Evolutionary conservation across 1,140 invertebrate species (phyloP).

Genomic region (Drosophila lacertosa): DNA sequence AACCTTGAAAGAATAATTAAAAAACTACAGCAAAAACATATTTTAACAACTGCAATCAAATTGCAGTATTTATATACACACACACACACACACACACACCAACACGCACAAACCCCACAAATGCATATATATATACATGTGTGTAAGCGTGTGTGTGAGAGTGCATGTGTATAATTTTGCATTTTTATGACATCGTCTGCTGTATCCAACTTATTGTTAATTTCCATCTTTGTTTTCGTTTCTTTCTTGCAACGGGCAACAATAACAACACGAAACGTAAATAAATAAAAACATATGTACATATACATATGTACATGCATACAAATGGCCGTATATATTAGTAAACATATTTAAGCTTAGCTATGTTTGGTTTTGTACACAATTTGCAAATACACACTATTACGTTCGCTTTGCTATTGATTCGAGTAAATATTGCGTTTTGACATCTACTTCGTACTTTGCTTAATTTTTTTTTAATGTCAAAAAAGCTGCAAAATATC

Average conservation of each 20-base stretch:
- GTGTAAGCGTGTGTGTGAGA: background rate
- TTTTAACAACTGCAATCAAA: background rate
- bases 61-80: background rate
- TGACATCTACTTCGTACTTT: conserved; percentile 3
- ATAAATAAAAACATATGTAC: conserved; percentile 15
- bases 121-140: background rate
- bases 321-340: background rate
- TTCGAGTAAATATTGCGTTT: background rate
- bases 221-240: background rate
- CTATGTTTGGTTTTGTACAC: background rate
- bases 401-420: background rate
- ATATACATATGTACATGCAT: background rate
- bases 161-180: background rate
- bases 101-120: background rate
- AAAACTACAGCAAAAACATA: background rate
- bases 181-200: background rate
- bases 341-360: background rate
- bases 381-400: background rate
- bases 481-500: conserved; percentile 2
- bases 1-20: background rate
- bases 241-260: background rate
- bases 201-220: background rate
- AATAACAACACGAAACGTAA: background rate
- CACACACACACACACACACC: background rate
- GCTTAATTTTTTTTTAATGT: conserved; percentile 10